Base-by-base conservation (phyloP, 1,140 invertebrate species). In the Pachypeltis micranthus region DNA sequence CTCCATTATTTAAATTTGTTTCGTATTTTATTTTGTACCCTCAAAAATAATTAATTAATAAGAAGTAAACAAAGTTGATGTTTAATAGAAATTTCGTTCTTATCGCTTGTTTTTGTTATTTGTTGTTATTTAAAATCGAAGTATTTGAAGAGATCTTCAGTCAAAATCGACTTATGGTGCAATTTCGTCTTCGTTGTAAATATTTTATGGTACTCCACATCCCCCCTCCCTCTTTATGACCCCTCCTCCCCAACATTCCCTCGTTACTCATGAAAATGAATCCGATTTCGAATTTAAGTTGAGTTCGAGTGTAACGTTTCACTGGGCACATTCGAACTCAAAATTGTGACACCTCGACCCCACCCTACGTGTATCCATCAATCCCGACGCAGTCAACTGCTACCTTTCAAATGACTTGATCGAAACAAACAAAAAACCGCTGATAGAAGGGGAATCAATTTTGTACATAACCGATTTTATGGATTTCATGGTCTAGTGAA, bases 401-500 rank as follows among this genome's bases (percentile, higher is more conserved):
- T 56, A 34, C 57, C 44, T 63, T 63, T 55, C 27, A 56, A 56
- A 56, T 21, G 27, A 63, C 59, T 54, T 57, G 27, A 63, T 59
- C 39, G 28, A 57, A 31, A 31, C 39, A 25, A 56, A 56, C 39
- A 44, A 29, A 27, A 23, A 58, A n/a, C 25, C 26, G 19, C 26
- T 24, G 21, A 24, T 56, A 24, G 16, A 24, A 24, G 16, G 25
- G 26, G 26, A 19, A 56, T 16, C 21, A 19, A 3, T 25, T 23
- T 56, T 63, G 47, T 63, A 58, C 59, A 63, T 58, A 63, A 56
- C 44, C 59, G 62, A 51, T 63, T 63, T 58, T 39, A 56, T 59
- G 55, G 62, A 51, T 63, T 63, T 58, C 34, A 56, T 59, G 55
- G 59, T 28, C 55, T 63, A 63, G 55, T 58, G 31, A 63, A 63